Evolutionary conservation across 2,797 vertebrate genomes (phyloP), one percentile per base, ranked within the genome.

Genomic region (Enteromius argenteus): DNA sequence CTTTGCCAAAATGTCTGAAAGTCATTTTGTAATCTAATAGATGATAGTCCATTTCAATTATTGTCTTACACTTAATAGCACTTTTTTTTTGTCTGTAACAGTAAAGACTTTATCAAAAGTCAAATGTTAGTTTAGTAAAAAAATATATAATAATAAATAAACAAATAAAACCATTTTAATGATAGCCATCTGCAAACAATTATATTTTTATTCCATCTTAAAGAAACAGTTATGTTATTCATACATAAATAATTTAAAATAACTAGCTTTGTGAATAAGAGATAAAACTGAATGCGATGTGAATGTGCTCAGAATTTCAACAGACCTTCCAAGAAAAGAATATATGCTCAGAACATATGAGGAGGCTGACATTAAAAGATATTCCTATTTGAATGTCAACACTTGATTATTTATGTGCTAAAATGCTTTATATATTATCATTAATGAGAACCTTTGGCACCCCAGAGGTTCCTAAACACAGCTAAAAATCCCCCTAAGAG

Each of bases 401-500:
- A 74, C 53, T 69, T 79, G 78, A 84, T 84, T 53, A 32, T 77
- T 35, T 32, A 72, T 84, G 68, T 51, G 60, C 23, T 49, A 46
- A 83, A 84, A 88, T 69, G 64, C 71, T 49, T 79, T 64, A 82
- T 66, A 85, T 85, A 39, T 51, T 37, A 85, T 72, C 73, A 69
- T 87, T 86, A 88, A 89, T 90, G 86, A 77, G 30, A 87, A 85
- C 78, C 39, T 42, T 60, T 79, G 75, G 69, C 53, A 74, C 56
- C 73, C 23, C 32, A 35, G 79, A 85, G 64, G 53, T 35, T 49
- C 27, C 46, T 67, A 86, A 82, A 77, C 79, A 64, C 64, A 49
- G 78, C 44, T 60, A 79, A 86, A 39, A 51, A 46, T 66, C 64
- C 80, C 51, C 64, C 71, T 32, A 83, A 80, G 84, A 79, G 46